Evolutionary conservation across 2,888 invertebrate genomes (phyloP).

Genomic region (Drosophila mimica): DNA sequence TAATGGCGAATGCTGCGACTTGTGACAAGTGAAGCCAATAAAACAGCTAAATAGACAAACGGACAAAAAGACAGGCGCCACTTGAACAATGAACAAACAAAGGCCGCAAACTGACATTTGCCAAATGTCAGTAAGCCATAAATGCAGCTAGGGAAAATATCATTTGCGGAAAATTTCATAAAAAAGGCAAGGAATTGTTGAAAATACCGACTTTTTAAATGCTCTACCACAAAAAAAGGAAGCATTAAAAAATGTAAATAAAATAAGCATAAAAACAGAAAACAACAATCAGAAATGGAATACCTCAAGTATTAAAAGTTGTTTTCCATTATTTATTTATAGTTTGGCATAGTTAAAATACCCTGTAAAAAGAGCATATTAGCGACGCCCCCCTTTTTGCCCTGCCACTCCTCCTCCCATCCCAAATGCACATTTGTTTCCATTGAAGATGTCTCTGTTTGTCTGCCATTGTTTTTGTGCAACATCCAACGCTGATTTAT

Average conservation of each 20-base stretch:
- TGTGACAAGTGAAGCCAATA: constrained; percentile 46
- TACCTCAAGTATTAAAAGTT: no score
- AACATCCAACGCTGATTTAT: constrained; percentile 37
- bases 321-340: neutral
- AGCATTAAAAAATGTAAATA: no score
- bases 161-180: constrained; percentile 15
- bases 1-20: constrained; percentile 42
- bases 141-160: constrained; percentile 41
- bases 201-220: neutral
- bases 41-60: constrained; percentile 28
- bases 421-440: constrained; percentile 4
- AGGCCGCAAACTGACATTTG: constrained; percentile 74
- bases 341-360: neutral
- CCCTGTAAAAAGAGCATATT: neutral
- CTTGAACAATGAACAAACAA: constrained; percentile 50
- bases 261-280: no score
- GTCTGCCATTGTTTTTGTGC: constrained; percentile 30
- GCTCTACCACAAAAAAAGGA: neutral
- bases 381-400: neutral
- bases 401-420: neutral
- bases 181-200: neutral
- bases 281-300: no score
- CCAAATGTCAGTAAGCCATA: constrained; percentile 73
- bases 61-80: neutral
- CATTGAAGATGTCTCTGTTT: constrained; percentile 50